These are phyloP conservation scores for Trichopoda pennipes DNA, from an alignment of 2,888 invertebrate species.

Conservation along the genomic window DNA sequence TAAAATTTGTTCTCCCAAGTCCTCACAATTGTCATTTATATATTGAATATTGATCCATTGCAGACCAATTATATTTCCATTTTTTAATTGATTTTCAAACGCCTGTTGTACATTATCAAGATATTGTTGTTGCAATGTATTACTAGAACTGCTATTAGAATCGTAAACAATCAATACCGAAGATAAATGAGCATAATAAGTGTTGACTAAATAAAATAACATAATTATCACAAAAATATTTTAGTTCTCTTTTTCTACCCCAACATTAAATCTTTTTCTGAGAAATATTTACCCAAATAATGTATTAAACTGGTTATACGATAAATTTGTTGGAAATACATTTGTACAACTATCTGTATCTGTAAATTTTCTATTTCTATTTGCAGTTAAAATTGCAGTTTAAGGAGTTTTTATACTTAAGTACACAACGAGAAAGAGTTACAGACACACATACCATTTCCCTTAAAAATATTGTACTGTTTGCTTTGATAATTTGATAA, in stretches of 20 bases:
- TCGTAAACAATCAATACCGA: conserved; percentile 77
- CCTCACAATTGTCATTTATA: conserved; percentile 62
- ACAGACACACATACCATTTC: conserved; percentile 5
- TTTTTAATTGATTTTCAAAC: conserved; percentile 69
- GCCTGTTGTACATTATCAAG: conserved; percentile 73
- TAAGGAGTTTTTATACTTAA: conserved; percentile 33
- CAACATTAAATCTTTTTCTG: conserved; percentile 18
- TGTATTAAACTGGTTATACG: conserved; percentile 46
- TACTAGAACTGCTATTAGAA: conserved; percentile 33
- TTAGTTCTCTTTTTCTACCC: background rate
- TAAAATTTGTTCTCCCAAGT: conserved; percentile 72
- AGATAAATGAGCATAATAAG: conserved; percentile 74
- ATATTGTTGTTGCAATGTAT: conserved; percentile 72
- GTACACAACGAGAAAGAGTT: background rate
- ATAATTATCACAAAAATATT: conserved; percentile 14
- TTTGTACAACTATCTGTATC: conserved; percentile 7
- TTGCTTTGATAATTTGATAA: conserved; percentile 58
- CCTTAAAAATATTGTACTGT: conserved; percentile 39
- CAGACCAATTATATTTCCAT: conserved; percentile 69
- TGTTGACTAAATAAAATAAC: conserved; percentile 71
- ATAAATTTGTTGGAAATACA: conserved; percentile 28
- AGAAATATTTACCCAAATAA: conserved; percentile 53
- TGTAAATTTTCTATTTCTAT: conserved; percentile 22
- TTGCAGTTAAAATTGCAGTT: conserved; percentile 48
- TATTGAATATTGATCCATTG: conserved; percentile 77